A percentile compares a stretch with the other conserved stretches of the same genome.
phyloP scores from a whole-genome alignment of 2,888 invertebrate species.

The Drosophila maculinotata region DNA sequence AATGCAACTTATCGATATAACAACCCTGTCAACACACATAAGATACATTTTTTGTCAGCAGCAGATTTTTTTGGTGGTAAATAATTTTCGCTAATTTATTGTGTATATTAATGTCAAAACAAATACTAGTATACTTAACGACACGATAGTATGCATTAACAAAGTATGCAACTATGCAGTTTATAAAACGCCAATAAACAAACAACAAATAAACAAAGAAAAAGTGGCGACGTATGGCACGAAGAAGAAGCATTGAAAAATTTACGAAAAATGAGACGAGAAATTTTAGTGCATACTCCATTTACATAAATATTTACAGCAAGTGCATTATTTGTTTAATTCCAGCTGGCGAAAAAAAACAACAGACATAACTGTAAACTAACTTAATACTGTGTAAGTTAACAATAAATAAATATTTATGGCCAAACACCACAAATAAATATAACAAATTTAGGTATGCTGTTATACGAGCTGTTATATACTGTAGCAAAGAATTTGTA shows the following conservation, averaged over 20 bases:
- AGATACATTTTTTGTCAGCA: conserved; percentile 69
- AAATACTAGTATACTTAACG: conserved; percentile 20
- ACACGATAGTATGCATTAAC: background rate
- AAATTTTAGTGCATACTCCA: conserved; percentile 36
- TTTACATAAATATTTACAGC: conserved; percentile 32
- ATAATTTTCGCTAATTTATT: conserved; percentile 53
- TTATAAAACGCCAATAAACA: background rate
- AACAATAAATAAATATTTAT: conserved; percentile 46
- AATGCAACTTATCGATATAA: conserved; percentile 30
- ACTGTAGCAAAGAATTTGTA: conserved; percentile 60
- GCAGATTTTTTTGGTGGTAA: conserved; percentile 66
- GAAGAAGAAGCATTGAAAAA: conserved; percentile 53
- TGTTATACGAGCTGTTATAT: conserved; percentile 56
- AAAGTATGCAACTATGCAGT: background rate
- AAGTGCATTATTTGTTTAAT: conserved; percentile 50
- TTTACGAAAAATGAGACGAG: conserved; percentile 42
- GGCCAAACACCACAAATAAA: conserved; percentile 17
- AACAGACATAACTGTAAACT: conserved; percentile 26
- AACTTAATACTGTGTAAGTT: conserved; percentile 48
- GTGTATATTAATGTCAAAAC: conserved; percentile 46
- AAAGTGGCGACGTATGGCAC: conserved; percentile 58
- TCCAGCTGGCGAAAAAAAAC: conserved; percentile 42
- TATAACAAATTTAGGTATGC: conserved; percentile 35
- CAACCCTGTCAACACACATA: conserved; percentile 49
- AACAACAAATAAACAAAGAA: conserved; percentile 20